Evolutionary conservation across 2,888 invertebrate species (phyloP).

Genomic region (Aspidiotus rigidus): DNA sequence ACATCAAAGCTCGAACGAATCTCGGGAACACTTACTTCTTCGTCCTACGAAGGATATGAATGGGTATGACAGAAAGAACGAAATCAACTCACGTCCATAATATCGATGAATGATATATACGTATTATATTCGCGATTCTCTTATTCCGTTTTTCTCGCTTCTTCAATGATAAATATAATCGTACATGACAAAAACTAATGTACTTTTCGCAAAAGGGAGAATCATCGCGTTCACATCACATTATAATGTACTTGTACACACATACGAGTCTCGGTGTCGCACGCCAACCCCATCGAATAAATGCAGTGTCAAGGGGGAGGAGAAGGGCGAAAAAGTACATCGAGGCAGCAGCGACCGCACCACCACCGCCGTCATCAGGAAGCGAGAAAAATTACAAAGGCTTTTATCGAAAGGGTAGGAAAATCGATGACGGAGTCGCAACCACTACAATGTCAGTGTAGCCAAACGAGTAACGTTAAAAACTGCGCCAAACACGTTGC

Average conservation of each 20-base stretch:
- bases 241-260: too few relatives aligned
- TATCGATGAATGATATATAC: too few relatives aligned
- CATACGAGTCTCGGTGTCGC: neutral
- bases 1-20: too few relatives aligned
- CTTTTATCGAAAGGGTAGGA: neutral
- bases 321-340: too few relatives aligned
- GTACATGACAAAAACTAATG: neutral
- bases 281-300: neutral
- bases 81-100: too few relatives aligned
- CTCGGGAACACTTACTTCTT: too few relatives aligned
- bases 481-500: too few relatives aligned
- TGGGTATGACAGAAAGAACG: too few relatives aligned
- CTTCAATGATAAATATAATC: slow-evolving; percentile 1
- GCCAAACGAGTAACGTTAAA: neutral
- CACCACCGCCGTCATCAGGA: neutral
- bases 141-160: neutral
- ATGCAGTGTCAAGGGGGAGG: too few relatives aligned
- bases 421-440: neutral
- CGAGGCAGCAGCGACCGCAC: neutral
- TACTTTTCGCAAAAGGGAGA: neutral
- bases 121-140: too few relatives aligned
- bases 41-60: too few relatives aligned
- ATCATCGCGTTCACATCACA: neutral
- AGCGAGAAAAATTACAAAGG: neutral
- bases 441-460: neutral